Base-by-base conservation (phyloP, 2,797 vertebrate genomes). In the Smutsia temminckii region DNA sequence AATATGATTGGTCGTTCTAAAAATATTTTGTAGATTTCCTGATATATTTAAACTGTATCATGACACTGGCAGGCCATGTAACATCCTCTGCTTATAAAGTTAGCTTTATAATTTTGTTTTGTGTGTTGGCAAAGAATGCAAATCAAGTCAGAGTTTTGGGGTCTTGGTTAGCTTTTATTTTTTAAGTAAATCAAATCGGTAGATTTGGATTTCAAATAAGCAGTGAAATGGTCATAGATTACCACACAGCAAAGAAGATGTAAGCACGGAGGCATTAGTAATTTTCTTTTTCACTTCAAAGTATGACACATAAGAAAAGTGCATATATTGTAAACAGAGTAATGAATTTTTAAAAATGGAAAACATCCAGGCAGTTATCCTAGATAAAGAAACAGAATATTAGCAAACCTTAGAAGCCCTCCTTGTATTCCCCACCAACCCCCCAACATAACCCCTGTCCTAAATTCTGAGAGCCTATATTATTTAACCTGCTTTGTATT, bases 151-250 rank as follows among this genome's bases (percentile, higher is more conserved):
- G 7, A 3, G 2, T 34, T 63, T 74, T 37, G 29, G 40, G 14
- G 27, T 77, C 21, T 89, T 57, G 11, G 6, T 20, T 79, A 80
- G 59, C 74, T 37, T 57, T 77, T 71, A 46, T 71, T 94, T 64
- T 80, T 59, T 34, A 59, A 78, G 34, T 74, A 69, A 87, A 49
- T 94, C n/a, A 92, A 63, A 74, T 55, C 53, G 53, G 10, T 97
- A 25, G 10, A 46, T 85, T 59, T 93, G 20, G 75, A 80, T 93
- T 93, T 95, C 49, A 85, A 75, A n/a, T 79, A 69, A 68, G 5
- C 17, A 75, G 21, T 59, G 14, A 93, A 55, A 77, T 94, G 79
- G 53, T 29, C 29, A 34, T 49, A 66, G 32, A 80, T 75, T 69
- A 63, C 42, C 66, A 72, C 21, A 88, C 21, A 51, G 20, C 72